Percentiles rank a stretch among this genome's conserved stretches.
Conservation (phyloP, 1,140 invertebrate species). For the Lasioglossum baleicum region DNA sequence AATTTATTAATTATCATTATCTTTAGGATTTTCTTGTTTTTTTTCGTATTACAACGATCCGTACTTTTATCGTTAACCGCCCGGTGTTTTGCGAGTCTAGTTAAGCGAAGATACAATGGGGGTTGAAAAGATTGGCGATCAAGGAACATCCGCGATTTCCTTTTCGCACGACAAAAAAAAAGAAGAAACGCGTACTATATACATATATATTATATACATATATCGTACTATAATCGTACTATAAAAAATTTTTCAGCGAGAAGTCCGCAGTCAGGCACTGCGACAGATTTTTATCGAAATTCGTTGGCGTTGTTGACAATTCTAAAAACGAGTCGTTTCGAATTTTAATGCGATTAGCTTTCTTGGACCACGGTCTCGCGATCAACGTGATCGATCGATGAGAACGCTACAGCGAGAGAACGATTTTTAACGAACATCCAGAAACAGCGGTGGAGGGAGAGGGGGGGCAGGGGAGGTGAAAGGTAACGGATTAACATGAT, state of each 20-base stretch:
- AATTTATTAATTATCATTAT: slow-evolving; percentile 16
- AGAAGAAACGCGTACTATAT: neutral
- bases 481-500: too few relatives aligned
- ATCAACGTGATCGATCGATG: too few relatives aligned
- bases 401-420: too few relatives aligned
- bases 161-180: too few relatives aligned
- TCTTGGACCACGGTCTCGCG: neutral
- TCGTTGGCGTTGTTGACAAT: neutral
- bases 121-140: too few relatives aligned
- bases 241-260: neutral
- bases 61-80: slow-evolving; percentile 33
- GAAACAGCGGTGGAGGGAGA: too few relatives aligned
- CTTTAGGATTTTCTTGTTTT: slow-evolving; percentile 6
- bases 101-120: too few relatives aligned
- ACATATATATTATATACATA: too few relatives aligned
- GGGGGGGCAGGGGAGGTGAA: too few relatives aligned
- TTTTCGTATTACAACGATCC: neutral
- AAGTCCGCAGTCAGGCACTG: slow-evolving; percentile 28
- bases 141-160: slow-evolving; percentile 1
- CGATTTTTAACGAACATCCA: too few relatives aligned
- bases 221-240: slow-evolving; percentile 6
- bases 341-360: neutral
- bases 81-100: slow-evolving; percentile 26
- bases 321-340: neutral
- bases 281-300: slow-evolving; percentile 1